A percentile compares a stretch with the other conserved stretches of the same genome.
These are phyloP conservation scores for Prolemur simus DNA, from an alignment of 2,113 vertebrate species.

Conservation along the genomic window DNA sequence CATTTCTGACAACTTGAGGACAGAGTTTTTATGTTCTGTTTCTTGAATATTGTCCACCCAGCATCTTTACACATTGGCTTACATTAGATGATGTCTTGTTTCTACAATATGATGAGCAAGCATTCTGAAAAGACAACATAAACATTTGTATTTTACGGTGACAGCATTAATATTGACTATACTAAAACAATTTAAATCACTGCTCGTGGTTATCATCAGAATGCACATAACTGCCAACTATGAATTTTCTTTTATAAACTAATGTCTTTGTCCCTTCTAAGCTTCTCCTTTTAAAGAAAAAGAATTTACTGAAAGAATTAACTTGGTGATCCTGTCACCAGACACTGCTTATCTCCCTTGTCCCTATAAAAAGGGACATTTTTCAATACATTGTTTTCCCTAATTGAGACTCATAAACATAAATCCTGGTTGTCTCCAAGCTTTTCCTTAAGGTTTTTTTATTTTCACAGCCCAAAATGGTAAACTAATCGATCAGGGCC, in stretches of 20 bases:
- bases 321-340: neutral
- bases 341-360: neutral
- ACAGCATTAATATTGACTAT: neutral
- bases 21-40: neutral
- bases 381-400: conserved; percentile 20
- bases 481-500: neutral
- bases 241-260: neutral
- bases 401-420: conserved; percentile 37
- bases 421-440: neutral
- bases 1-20: neutral
- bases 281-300: conserved; percentile 49
- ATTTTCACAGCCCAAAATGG: conserved; percentile 41
- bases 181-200: neutral
- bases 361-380: neutral
- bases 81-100: neutral
- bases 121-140: neutral
- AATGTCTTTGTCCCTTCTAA: neutral
- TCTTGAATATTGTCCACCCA: neutral
- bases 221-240: neutral
- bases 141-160: neutral
- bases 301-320: neutral
- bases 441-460: conserved; percentile 1
- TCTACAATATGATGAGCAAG: neutral
- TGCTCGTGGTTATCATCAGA: neutral
- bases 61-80: neutral